Evolutionary conservation across 2,113 vertebrate species (phyloP).

Genomic region (Lepus americanus): DNA sequence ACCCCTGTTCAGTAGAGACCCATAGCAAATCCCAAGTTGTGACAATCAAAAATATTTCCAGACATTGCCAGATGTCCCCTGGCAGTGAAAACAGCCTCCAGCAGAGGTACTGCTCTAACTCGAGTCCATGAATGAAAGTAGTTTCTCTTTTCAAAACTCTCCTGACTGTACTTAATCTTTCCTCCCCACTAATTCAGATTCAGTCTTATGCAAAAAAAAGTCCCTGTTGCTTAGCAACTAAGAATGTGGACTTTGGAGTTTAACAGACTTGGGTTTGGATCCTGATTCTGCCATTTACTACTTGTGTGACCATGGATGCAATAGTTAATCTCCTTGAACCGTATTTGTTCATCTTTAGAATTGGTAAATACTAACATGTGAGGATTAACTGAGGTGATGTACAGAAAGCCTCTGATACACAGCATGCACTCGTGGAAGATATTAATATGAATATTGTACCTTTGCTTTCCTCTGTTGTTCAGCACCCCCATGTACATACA

Average conservation of each 20-base stretch:
- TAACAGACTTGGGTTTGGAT: slow-evolving; percentile 41
- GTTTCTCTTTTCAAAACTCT: not conserved
- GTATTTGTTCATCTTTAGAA: slow-evolving; percentile 45
- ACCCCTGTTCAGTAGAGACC: not conserved
- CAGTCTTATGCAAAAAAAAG: not conserved
- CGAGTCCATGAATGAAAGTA: not conserved
- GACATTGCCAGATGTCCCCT: not conserved
- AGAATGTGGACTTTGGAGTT: not conserved
- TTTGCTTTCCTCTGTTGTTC: not conserved
- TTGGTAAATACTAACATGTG: not conserved
- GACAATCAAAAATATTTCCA: not conserved
- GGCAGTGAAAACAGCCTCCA: not conserved
- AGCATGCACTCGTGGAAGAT: not conserved
- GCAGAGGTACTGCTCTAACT: not conserved
- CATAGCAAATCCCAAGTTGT: slow-evolving; percentile 14
- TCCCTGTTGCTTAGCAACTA: not conserved
- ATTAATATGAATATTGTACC: not conserved
- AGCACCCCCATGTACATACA: not conserved
- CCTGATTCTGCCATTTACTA: slow-evolving; percentile 23
- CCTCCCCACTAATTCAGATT: not conserved
- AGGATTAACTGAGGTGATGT: not conserved
- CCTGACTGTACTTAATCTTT: slow-evolving; percentile 4
- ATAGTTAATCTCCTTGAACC: slow-evolving; percentile 5
- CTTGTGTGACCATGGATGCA: not conserved
- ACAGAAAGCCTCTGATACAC: not conserved